A percentile compares a stretch with the other conserved stretches of the same genome.
Evolutionary conservation across 1,140 invertebrate genomes (phyloP).

Genomic region (Platyura marginata): DNA sequence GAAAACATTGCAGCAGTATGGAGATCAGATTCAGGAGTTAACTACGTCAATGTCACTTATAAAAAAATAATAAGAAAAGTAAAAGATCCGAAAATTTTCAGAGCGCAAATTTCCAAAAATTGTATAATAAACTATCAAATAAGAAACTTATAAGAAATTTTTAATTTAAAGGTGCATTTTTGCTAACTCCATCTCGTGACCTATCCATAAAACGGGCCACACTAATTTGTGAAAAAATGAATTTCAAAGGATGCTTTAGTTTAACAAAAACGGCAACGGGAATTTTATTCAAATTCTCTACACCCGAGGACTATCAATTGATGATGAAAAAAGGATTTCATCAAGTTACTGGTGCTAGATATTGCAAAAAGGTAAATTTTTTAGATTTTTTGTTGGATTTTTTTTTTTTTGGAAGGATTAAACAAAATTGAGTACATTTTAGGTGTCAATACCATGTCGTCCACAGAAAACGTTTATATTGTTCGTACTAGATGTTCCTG

Average conservation of each 20-base stretch:
- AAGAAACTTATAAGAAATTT: no score
- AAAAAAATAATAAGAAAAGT: no score
- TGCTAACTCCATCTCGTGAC: conserved; percentile 64
- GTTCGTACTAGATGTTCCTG: conserved; percentile 59
- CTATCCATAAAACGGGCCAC: conserved; percentile 65
- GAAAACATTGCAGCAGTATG: no score
- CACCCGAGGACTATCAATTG: conserved; percentile 64
- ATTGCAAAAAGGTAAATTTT: conserved; percentile 64
- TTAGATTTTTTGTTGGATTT: no score
- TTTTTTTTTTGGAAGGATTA: no score
- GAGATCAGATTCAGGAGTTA: no score
- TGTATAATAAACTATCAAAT: no score
- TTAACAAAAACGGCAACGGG: conserved; percentile 70
- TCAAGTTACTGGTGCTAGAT: conserved; percentile 56
- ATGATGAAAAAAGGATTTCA: conserved; percentile 73
- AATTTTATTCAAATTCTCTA: conserved; percentile 72
- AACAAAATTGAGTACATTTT: no score
- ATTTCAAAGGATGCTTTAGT: conserved; percentile 65
- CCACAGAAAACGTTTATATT: conserved; percentile 66
- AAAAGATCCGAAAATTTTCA: no score
- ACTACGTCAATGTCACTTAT: no score
- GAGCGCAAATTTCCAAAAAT: no score
- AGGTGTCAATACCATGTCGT: conserved; percentile 65
- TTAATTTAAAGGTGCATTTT: conserved; percentile 50
- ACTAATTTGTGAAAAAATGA: conserved; percentile 72